phyloP scores from a whole-genome alignment of 2,113 vertebrate species.

The Coptodon rendalli region DNA sequence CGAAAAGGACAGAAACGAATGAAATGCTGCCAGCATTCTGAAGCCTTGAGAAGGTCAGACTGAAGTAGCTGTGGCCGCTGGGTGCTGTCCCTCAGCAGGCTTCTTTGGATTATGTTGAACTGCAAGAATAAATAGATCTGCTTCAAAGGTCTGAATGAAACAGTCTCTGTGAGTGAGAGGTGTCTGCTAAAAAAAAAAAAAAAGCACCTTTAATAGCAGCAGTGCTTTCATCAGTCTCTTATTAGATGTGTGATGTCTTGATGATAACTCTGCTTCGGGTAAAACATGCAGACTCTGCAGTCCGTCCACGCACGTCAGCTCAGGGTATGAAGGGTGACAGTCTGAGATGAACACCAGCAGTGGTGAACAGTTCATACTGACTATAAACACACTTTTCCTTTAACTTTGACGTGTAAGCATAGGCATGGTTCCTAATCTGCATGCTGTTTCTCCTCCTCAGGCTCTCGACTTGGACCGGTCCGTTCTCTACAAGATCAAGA shows the following conservation, averaged over 20 bases:
- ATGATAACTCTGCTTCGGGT: neutral
- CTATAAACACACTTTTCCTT: neutral
- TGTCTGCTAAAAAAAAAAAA: neutral
- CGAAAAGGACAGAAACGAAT: neutral
- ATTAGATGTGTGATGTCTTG: neutral
- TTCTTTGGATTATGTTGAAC: neutral
- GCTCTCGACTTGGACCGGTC: constrained; percentile 87
- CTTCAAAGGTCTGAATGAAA: neutral
- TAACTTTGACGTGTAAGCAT: neutral
- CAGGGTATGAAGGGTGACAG: neutral
- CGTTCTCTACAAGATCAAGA: constrained; percentile 94
- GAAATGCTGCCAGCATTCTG: neutral
- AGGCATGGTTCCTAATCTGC: neutral
- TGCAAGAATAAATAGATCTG: neutral
- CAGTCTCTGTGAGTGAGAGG: neutral
- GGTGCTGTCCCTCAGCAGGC: neutral
- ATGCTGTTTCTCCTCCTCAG: constrained; percentile 52
- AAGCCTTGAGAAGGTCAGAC: neutral
- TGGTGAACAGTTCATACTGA: neutral
- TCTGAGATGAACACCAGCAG: neutral
- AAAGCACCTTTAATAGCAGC: neutral
- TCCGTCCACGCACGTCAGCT: neutral
- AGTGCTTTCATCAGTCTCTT: neutral
- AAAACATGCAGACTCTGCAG: neutral
- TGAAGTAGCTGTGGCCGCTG: neutral